Evolutionary conservation across 2,888 invertebrate genomes (phyloP).

Genomic region (Crematogaster levior): DNA sequence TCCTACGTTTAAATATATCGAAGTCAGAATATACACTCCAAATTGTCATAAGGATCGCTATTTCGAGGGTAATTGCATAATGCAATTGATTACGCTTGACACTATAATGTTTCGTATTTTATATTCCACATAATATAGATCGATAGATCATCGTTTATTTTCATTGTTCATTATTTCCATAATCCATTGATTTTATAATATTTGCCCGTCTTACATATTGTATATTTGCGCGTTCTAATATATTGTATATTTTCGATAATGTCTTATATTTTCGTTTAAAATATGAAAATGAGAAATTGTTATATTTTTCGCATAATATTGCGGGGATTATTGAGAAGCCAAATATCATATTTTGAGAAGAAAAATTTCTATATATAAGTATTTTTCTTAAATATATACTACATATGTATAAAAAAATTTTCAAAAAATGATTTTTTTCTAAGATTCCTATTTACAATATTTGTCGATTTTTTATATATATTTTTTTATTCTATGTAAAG

Average conservation of each 20-base stretch:
- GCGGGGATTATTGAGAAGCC: neutral
- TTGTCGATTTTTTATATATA: neutral
- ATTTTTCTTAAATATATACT: neutral
- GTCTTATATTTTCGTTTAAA: neutral
- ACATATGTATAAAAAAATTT: neutral
- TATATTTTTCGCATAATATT: neutral
- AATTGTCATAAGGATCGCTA: neutral
- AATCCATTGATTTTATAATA: conserved; percentile 4
- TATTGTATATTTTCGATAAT: neutral
- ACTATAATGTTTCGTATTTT: neutral
- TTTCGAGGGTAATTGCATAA: neutral
- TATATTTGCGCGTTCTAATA: neutral
- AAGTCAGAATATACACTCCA: neutral
- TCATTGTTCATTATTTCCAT: neutral
- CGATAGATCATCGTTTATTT: neutral
- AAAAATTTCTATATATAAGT: neutral
- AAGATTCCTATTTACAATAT: neutral
- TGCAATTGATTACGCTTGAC: neutral
- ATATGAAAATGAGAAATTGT: neutral
- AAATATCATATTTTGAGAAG: neutral
- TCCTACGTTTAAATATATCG: neutral
- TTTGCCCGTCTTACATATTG: neutral
- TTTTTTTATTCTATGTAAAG: neutral
- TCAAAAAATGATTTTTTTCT: neutral
- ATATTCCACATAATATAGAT: neutral